Base-by-base conservation (phyloP, 1,140 invertebrate species). In the Lordiphosa mommai region DNA sequence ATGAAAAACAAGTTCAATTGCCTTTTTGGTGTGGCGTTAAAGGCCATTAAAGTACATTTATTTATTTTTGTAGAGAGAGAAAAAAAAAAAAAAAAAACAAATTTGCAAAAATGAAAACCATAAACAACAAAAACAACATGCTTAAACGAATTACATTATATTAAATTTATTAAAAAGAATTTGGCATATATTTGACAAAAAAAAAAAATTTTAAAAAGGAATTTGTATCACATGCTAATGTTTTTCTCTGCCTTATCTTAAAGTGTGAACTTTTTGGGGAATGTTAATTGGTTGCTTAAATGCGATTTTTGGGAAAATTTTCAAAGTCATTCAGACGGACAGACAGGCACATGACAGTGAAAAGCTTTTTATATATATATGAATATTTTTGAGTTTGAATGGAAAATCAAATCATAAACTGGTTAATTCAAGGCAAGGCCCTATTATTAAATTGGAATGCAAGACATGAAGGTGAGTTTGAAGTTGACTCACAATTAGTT, bases 291-390 rank as follows among this genome's bases (percentile, higher is more conserved):
- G 6, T 43, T 29, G n/a, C 23, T 43, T 9, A 38, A 2, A 38
- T 23, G 12, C 2, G 9, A 53, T 53, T 63, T 41, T 37, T 61
- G 43, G 47, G 41, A 36, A 37, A 64, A 53, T 64, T 64, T 63
- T 32, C 32, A 9, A 61, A 64, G 63, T 65, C 17, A 44, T 44
- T 43, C 5, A 58, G 10, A 37, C 16, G 29, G 12, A 16, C 3
- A 56, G 14, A 29, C 12, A 20, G 50, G 52, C 74, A 82, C 76
- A 80, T 80, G 74, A 80, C 70, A 53, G 61, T 44, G 53, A 66
- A 70, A 53, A 76, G 33, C 40, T 17, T 27, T 43, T 20, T 47
- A 61, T 50, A 59, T 50, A 47, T 10, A n/a, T n/a, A n/a, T n/a
- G n/a, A n/a, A n/a, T n/a, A n/a, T n/a, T n/a, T n/a, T n/a, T n/a